Evolutionary conservation across 2,113 vertebrate genomes (phyloP).

Genomic region (Anhinga rufa): DNA sequence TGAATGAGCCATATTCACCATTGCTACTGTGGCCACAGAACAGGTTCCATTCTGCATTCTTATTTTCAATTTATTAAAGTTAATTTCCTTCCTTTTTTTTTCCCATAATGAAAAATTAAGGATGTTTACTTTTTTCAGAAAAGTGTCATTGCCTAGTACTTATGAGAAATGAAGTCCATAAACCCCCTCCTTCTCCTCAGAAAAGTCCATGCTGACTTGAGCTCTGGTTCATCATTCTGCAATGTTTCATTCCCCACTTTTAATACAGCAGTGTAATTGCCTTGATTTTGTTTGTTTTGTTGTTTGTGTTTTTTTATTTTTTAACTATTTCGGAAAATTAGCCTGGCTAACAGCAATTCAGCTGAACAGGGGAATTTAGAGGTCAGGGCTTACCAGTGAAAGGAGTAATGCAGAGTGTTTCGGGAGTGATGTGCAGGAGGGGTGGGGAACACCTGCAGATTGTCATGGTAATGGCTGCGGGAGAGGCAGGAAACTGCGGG

Average conservation of each 20-base stretch:
- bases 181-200: not conserved
- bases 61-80: not conserved
- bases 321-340: not conserved
- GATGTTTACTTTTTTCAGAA: not conserved
- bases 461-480: not conserved
- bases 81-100: not conserved
- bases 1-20: not conserved
- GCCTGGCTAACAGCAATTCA: not conserved
- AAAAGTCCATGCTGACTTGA: not conserved
- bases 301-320: too few species aligned
- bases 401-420: not conserved
- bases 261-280: not conserved
- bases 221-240: not conserved
- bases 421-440: not conserved
- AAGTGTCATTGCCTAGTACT: not conserved
- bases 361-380: not conserved
- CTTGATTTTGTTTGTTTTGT: too few species aligned
- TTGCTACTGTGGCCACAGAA: not conserved
- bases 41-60: not conserved
- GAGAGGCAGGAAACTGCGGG: not conserved
- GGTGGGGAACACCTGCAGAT: not conserved
- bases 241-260: not conserved
- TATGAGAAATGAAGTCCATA: not conserved
- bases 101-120: not conserved
- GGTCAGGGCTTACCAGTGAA: not conserved